A percentile compares a stretch with the other conserved stretches of the same genome.
Evolutionary conservation across 2,888 invertebrate species (phyloP).

Genomic region (Erannis defoliaria): DNA sequence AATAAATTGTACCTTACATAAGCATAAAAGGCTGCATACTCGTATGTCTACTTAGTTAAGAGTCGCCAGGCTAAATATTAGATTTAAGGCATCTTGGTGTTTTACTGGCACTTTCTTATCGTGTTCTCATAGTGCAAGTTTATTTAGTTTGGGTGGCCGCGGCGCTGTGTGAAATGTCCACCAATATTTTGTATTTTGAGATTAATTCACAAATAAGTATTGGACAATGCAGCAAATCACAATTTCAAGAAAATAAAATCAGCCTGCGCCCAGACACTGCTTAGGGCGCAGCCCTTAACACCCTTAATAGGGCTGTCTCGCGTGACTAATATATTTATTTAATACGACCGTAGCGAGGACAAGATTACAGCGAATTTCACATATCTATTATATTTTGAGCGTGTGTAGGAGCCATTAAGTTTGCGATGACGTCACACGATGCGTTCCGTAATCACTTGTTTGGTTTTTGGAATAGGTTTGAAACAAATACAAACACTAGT

Average conservation of each 20-base stretch:
- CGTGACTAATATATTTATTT: conserved; percentile 68
- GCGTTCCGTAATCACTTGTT: conserved; percentile 37
- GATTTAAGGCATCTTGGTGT: too few species aligned
- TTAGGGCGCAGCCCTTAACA: conserved; percentile 44
- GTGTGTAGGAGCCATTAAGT: conserved; percentile 51
- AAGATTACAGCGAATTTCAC: conserved; percentile 58
- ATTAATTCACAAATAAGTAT: neutral
- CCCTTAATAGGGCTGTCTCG: conserved; percentile 61
- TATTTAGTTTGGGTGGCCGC: too few species aligned
- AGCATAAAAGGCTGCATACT: too few species aligned
- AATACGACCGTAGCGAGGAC: conserved; percentile 47
- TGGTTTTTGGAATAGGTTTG: conserved; percentile 25
- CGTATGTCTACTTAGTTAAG: too few species aligned
- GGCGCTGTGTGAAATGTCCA: too few species aligned
- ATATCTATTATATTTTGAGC: conserved; percentile 43
- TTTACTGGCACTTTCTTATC: too few species aligned
- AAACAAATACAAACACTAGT: neutral
- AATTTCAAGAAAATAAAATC: conserved; percentile 45
- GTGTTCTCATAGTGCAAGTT: too few species aligned
- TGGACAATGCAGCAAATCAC: neutral
- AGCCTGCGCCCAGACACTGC: conserved; percentile 34
- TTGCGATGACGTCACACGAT: conserved; percentile 37
- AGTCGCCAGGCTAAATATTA: too few species aligned
- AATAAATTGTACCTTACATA: too few species aligned
- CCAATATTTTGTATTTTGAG: neutral